Conservation (phyloP, 1,140 invertebrate genomes). For the Drosophila arizonae region DNA sequence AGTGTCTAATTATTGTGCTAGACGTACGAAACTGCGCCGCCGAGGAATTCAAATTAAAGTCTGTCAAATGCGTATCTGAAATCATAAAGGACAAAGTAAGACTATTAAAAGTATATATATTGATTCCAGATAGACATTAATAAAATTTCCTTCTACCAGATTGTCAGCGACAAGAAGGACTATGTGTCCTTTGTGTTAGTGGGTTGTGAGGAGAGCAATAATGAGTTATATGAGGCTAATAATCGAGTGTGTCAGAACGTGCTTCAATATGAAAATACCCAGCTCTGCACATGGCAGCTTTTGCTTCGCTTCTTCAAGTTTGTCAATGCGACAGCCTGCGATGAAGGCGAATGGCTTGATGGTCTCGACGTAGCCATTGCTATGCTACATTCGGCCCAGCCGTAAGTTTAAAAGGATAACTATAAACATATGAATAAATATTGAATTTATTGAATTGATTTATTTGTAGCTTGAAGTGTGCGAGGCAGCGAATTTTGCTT, state of each 20-base stretch:
- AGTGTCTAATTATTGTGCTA: conserved; percentile 60
- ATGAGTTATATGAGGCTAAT: conserved; percentile 1
- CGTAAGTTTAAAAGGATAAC: conserved; percentile 35
- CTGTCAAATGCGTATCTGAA: conserved; percentile 60
- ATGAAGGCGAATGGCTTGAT: conserved; percentile 68
- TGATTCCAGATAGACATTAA: too few relatives aligned
- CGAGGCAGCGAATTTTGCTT: conserved; percentile 57
- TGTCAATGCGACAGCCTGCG: conserved; percentile 52
- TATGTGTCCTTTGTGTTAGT: conserved; percentile 71
- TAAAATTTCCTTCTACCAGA: conserved; percentile 36
- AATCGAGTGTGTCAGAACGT: conserved; percentile 40
- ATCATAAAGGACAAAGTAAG: conserved; percentile 68
- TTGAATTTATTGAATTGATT: too few relatives aligned
- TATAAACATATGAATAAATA: not conserved
- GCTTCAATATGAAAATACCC: conserved; percentile 14
- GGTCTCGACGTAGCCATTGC: conserved; percentile 54
- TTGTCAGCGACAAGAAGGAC: conserved; percentile 69
- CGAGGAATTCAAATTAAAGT: conserved; percentile 68
- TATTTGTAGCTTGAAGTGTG: conserved; percentile 29
- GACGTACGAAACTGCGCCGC: conserved; percentile 55
- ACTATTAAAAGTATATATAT: not conserved
- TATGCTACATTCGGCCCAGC: conserved; percentile 30
- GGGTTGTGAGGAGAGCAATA: conserved; percentile 37
- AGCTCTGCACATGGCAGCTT: conserved; percentile 65
- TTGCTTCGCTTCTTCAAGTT: conserved; percentile 57